Conservation (phyloP, 2,797 vertebrate species). For the Bovichtus variegatus region DNA sequence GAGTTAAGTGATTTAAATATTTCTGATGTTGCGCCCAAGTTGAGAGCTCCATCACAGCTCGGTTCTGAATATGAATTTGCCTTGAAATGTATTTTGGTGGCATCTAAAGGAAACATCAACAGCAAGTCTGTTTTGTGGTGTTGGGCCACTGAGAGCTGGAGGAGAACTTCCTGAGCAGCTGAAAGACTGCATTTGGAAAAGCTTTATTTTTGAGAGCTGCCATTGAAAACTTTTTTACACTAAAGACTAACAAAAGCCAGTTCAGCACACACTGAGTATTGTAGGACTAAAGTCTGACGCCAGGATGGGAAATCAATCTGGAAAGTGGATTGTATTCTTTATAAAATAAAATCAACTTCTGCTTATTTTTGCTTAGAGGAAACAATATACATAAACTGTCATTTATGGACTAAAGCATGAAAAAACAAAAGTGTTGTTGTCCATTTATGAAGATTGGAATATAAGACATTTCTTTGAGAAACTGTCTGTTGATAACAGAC, state of each 20-base stretch:
- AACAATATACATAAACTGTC: not conserved
- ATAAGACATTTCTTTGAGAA: not conserved
- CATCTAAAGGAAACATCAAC: constrained; percentile 40
- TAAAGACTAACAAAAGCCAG: not conserved
- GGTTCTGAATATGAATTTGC: constrained; percentile 40
- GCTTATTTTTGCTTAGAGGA: not conserved
- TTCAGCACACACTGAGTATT: not conserved
- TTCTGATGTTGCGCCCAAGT: constrained; percentile 49
- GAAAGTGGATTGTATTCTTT: not conserved
- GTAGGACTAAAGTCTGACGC: not conserved
- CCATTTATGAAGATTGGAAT: not conserved
- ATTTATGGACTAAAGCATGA: not conserved
- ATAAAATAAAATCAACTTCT: not conserved
- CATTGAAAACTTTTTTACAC: not conserved
- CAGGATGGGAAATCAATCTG: not conserved
- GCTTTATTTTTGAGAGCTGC: not conserved
- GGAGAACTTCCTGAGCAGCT: constrained; percentile 2
- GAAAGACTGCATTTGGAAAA: constrained; percentile 9
- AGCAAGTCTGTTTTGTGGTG: constrained; percentile 37
- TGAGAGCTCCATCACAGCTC: constrained; percentile 25
- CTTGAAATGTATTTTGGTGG: constrained; percentile 48
- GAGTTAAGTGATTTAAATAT: constrained; percentile 56
- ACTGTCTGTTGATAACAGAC: not conserved
- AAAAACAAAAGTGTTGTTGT: not conserved
- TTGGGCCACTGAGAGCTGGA: constrained; percentile 18